Percentiles rank a stretch among this genome's conserved stretches.
Conservation (phyloP, 2,888 invertebrate species). For the Drosophila quinaria region DNA sequence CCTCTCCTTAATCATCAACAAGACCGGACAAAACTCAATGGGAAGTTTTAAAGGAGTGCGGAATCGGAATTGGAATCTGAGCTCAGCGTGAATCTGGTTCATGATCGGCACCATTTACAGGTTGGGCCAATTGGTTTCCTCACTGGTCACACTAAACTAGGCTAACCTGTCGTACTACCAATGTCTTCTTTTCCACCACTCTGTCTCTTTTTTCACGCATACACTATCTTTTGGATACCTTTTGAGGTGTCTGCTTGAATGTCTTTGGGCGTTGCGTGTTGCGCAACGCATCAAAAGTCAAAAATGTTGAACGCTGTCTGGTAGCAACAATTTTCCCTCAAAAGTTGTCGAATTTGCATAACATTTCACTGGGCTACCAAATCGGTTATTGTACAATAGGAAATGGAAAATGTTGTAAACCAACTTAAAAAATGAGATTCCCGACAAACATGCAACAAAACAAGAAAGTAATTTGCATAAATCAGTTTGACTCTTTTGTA, state of each 20-base stretch:
- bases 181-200: slow-evolving; percentile 18
- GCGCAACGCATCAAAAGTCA: slow-evolving; percentile 46
- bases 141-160: slow-evolving; percentile 40
- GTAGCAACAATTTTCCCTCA: slow-evolving; percentile 56
- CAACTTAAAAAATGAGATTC: slow-evolving; percentile 9
- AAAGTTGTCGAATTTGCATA: slow-evolving; percentile 61
- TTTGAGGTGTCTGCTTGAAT: slow-evolving; percentile 15
- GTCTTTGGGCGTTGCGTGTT: slow-evolving; percentile 49
- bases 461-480: slow-evolving; percentile 53
- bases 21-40: not conserved
- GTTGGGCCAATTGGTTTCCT: slow-evolving; percentile 53
- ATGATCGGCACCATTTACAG: slow-evolving; percentile 50
- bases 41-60: slow-evolving; percentile 28
- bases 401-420: slow-evolving; percentile 49
- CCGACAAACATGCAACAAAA: slow-evolving; percentile 11
- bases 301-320: slow-evolving; percentile 27
- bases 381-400: slow-evolving; percentile 57
- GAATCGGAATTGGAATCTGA: slow-evolving; percentile 47
- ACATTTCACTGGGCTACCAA: slow-evolving; percentile 41
- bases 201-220: not conserved
- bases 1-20: not conserved
- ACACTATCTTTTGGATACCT: slow-evolving; percentile 25
- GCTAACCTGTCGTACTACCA: slow-evolving; percentile 49
- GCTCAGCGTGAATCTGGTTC: slow-evolving; percentile 46
- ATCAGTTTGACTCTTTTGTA: slow-evolving; percentile 3